Base-by-base conservation (phyloP, 2,888 invertebrate species). In the Dicyrtomina minuta region DNA sequence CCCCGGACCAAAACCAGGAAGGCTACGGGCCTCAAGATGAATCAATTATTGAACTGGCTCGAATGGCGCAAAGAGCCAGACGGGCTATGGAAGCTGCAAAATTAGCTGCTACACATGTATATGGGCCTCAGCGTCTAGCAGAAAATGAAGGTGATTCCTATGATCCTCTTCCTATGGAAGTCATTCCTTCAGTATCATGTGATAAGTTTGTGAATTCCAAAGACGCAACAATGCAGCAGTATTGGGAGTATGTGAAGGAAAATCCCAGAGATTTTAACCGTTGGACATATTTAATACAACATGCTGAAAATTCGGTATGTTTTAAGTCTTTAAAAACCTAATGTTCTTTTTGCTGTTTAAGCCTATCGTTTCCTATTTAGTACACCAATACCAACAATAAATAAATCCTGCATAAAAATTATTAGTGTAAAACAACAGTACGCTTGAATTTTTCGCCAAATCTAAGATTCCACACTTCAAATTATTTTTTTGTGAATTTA, bases 261-360 rank as follows among this genome's bases (percentile, higher is more conserved):
- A 79, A 79, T 62, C 79, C 79, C 0, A 77, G 78, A 56, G 80
- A 80, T 68, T 80, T 80, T 65, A 79, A 79, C 72, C 75, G 79
- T 12, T 80, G 80, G 80, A 77, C 79, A 1, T 78, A 79, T 67
- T 72, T 80, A 1, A 75, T 80, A 33, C 77, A 78, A 49, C 79
- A 80, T 64, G 79, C 76, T 5, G 80, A 80, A 71, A 74, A 67
- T 17, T 74, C 73, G 56, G 79, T 79, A 70, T 75, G 75, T 49
- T 43, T 8, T 27, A 53, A 13, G n/a, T n/a, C n/a, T n/a, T n/a
- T n/a, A n/a, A n/a, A n/a, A n/a, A n/a, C n/a, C n/a, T n/a, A n/a
- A n/a, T n/a, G n/a, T n/a, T n/a, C n/a, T n/a, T n/a, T n/a, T n/a
- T n/a, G n/a, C n/a, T n/a, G n/a, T n/a, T n/a, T n/a, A n/a, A n/a